Percentiles rank a stretch among this genome's conserved stretches.
Conservation (phyloP, 2,113 vertebrate genomes). For the Felis catus region DNA sequence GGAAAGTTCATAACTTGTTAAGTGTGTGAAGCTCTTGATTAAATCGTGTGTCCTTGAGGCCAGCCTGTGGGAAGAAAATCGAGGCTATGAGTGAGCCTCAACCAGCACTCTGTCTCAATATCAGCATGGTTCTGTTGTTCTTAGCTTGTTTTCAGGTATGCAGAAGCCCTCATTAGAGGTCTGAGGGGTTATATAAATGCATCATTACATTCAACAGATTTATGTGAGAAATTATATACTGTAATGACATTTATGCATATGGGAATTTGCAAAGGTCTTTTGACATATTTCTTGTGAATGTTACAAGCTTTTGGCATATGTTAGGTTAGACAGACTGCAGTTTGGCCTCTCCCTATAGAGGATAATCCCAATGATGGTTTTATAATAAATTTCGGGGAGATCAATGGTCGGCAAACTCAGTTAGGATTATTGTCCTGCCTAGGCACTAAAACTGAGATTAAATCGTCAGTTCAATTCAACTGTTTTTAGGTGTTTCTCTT, state of each 20-base stretch:
- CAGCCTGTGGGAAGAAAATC: background rate
- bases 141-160: slow-evolving; percentile 8
- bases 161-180: slow-evolving; percentile 30
- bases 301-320: background rate
- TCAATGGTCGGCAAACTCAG: background rate
- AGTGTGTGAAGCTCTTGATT: background rate
- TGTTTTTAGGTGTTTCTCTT: slow-evolving; percentile 5
- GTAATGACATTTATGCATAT: slow-evolving; percentile 57
- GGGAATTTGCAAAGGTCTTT: slow-evolving; percentile 68
- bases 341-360: background rate
- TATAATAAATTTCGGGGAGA: background rate
- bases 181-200: slow-evolving; percentile 55
- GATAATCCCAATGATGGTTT: slow-evolving; percentile 29
- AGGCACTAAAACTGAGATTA: background rate
- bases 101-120: background rate
- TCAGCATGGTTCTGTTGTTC: background rate
- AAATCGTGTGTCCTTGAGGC: background rate
- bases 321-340: slow-evolving; percentile 1
- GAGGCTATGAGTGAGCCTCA: background rate
- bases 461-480: background rate
- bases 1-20: background rate
- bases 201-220: slow-evolving; percentile 47
- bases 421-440: slow-evolving; percentile 16
- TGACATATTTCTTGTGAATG: slow-evolving; percentile 32
- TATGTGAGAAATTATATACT: slow-evolving; percentile 56